Conservation (phyloP, 2,113 vertebrate genomes). For the Petaurus breviceps region DNA sequence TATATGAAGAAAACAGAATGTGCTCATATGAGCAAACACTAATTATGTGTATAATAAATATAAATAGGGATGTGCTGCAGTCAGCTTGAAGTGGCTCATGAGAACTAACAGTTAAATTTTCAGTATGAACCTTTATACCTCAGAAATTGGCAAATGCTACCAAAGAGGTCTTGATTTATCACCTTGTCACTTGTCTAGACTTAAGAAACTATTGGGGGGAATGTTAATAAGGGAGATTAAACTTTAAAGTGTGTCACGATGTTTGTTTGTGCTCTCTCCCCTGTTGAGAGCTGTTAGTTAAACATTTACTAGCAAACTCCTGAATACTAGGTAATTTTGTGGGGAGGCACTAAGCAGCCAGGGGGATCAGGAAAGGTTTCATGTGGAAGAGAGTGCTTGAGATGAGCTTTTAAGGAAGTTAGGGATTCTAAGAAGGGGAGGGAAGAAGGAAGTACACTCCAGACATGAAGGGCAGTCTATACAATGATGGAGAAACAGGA, state of each 20-base stretch:
- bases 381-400: not conserved
- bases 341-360: not conserved
- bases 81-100: not conserved
- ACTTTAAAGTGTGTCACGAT: not conserved
- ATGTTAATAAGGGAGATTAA: not conserved
- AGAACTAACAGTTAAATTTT: not conserved
- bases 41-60: not conserved
- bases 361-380: not conserved
- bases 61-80: not conserved
- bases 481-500: not conserved
- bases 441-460: not conserved
- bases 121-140: not conserved
- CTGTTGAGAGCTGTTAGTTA: not conserved
- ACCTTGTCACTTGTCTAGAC: not conserved
- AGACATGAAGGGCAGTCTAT: not conserved
- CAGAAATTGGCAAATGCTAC: not conserved
- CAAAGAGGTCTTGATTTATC: not conserved
- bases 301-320: not conserved
- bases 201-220: not conserved
- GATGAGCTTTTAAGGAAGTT: not conserved
- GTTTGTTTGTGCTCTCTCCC: not conserved
- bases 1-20: not conserved
- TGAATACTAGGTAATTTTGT: not conserved
- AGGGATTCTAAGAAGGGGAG: not conserved
- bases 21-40: not conserved